A percentile compares a stretch with the other conserved stretches of the same genome.
These are phyloP conservation scores for Linyphia triangularis DNA, from an alignment of 2,888 invertebrate genomes.

Conservation along the genomic window DNA sequence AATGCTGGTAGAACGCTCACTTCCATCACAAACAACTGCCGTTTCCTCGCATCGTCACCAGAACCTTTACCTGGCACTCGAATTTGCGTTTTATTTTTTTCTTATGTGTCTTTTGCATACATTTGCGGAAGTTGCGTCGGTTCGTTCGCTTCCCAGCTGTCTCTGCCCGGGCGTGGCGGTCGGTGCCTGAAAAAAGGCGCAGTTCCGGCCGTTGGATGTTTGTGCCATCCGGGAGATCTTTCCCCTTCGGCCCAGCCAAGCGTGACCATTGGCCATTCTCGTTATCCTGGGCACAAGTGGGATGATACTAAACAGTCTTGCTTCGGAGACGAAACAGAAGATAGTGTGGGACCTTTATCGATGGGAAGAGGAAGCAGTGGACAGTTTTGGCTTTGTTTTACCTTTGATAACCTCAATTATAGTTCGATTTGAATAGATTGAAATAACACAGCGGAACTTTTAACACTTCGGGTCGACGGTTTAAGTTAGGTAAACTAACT, in stretches of 20 bases:
- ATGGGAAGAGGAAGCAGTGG: background rate
- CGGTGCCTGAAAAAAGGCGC: slow-evolving; percentile 10
- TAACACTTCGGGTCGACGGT: too few relatives aligned
- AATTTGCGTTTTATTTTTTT: background rate
- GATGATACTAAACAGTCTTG: background rate
- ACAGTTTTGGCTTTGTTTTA: background rate
- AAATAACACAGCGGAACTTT: too few relatives aligned
- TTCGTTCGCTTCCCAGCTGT: slow-evolving; percentile 25
- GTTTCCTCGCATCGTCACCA: too few relatives aligned
- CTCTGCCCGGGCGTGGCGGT: slow-evolving; percentile 20
- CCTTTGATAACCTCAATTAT: too few relatives aligned
- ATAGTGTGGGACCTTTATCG: background rate
- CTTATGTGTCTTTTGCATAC: background rate
- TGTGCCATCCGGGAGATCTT: background rate
- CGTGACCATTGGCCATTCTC: background rate
- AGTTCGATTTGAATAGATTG: too few relatives aligned
- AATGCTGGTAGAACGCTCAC: too few relatives aligned
- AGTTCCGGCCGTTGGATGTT: slow-evolving; percentile 38
- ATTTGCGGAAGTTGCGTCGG: slow-evolving; percentile 1
- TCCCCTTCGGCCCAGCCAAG: background rate
- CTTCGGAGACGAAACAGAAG: too few relatives aligned
- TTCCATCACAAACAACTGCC: background rate
- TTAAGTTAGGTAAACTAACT: too few relatives aligned
- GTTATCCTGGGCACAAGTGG: background rate
- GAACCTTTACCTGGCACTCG: background rate